phyloP scores from a whole-genome alignment of 2,888 invertebrate species.

The Bedellia somnulentella region DNA sequence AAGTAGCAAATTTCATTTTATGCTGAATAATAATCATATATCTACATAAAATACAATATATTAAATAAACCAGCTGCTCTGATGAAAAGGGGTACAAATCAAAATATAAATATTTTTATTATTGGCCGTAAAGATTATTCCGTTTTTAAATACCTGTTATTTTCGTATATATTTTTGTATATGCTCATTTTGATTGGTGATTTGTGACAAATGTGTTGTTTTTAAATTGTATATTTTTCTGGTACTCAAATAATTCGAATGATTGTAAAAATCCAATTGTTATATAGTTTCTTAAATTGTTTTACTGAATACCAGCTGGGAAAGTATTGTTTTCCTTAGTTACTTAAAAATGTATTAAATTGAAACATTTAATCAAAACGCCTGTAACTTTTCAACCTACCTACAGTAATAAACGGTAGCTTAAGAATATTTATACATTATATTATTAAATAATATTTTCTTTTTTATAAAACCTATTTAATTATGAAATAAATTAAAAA shows the following conservation, averaged over 20 bases:
- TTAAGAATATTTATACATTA: constrained; percentile 53
- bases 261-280: too few species aligned
- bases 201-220: constrained; percentile 29
- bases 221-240: constrained; percentile 31
- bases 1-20: too few species aligned
- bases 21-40: too few species aligned
- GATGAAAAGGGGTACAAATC: constrained; percentile 52
- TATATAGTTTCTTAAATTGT: too few species aligned
- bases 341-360: too few species aligned
- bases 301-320: too few species aligned
- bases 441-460: constrained; percentile 29
- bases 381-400: constrained; percentile 32
- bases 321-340: too few species aligned
- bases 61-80: constrained; percentile 44
- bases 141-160: too few species aligned
- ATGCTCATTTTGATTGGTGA: constrained; percentile 23
- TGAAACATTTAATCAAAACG: too few species aligned
- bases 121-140: too few species aligned
- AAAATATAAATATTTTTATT: constrained; percentile 28
- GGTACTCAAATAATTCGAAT: too few species aligned
- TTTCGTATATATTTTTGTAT: constrained; percentile 33
- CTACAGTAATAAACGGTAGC: constrained; percentile 39
- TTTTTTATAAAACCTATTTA: constrained; percentile 59
- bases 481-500: constrained; percentile 54
- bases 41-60: constrained; percentile 11